Percentiles rank a stretch among this genome's conserved stretches.
Evolutionary conservation across 2,113 vertebrate genomes (phyloP).

Genomic region (Phalacrocorax aristotelis): DNA sequence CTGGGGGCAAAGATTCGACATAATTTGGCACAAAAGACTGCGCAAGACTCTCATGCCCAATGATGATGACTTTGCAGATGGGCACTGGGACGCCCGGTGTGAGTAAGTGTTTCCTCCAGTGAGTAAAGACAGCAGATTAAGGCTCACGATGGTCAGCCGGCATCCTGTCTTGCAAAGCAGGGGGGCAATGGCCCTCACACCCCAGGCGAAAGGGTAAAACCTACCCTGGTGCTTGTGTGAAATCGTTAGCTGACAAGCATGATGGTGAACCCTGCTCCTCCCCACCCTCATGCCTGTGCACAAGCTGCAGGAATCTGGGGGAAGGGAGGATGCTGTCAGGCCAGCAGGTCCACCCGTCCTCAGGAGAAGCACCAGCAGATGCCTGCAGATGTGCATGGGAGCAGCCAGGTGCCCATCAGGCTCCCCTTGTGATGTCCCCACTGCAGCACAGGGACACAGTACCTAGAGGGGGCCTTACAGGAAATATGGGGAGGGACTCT

Average conservation of each 20-base stretch:
- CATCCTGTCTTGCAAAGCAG: neutral
- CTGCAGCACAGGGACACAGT: neutral
- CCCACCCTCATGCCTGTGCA: neutral
- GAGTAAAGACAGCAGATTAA: neutral
- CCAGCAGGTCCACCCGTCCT: neutral
- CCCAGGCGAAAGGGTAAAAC: neutral
- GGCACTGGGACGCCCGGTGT: neutral
- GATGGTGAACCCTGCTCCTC: neutral
- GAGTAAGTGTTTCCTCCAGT: neutral
- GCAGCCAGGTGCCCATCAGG: neutral
- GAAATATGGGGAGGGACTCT: neutral
- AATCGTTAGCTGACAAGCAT: neutral
- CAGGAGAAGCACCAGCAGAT: neutral
- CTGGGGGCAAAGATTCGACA: neutral
- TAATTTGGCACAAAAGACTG: neutral
- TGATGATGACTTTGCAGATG: neutral
- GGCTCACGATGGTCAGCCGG: neutral
- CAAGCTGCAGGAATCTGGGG: neutral
- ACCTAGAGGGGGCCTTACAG: neutral
- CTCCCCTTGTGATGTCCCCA: neutral
- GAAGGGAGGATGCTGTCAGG: neutral
- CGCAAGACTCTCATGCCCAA: neutral
- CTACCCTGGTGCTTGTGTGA: neutral
- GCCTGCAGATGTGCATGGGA: neutral
- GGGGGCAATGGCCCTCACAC: accelerated